These are phyloP conservation scores for Epirrita christyi DNA, from an alignment of 2,888 invertebrate genomes.

Conservation along the genomic window DNA sequence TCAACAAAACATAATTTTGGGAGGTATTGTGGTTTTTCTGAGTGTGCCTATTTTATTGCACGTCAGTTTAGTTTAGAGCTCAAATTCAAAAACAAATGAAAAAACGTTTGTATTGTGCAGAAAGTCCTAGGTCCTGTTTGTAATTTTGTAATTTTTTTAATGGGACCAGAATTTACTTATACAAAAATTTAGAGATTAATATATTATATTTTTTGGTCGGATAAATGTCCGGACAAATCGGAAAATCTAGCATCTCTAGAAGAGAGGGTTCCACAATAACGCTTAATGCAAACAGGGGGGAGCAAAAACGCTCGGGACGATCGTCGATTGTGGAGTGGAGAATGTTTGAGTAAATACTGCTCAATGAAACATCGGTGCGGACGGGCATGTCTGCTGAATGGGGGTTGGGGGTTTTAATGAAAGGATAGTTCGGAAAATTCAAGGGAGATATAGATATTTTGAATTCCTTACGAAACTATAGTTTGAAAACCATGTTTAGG, in stretches of 20 bases:
- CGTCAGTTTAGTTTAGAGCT: no score
- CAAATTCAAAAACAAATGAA: no score
- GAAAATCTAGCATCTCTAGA: constrained; percentile 10
- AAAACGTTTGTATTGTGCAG: no score
- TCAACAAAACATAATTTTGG: no score
- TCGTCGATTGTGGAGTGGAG: constrained; percentile 54
- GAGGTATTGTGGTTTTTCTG: no score
- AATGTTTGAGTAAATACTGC: constrained; percentile 59
- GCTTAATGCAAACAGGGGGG: constrained; percentile 62
- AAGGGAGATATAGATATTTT: background rate
- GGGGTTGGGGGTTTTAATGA: background rate
- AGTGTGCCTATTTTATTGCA: no score
- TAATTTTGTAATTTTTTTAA: no score
- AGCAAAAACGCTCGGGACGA: constrained; percentile 58
- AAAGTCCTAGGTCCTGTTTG: no score
- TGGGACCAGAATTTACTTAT: no score
- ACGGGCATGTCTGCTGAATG: constrained; percentile 6
- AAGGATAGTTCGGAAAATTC: constrained; percentile 12
- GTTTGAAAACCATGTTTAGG: no score
- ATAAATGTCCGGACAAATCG: background rate
- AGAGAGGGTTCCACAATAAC: constrained; percentile 30
- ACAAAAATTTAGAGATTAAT: no score
- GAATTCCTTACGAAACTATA: constrained; percentile 3
- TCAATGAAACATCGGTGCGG: constrained; percentile 13
- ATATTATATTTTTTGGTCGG: no score